A percentile compares a stretch with the other conserved stretches of the same genome.
These are phyloP conservation scores for Lucifuga dentata DNA, from an alignment of 2,113 vertebrate species.

Conservation along the genomic window DNA sequence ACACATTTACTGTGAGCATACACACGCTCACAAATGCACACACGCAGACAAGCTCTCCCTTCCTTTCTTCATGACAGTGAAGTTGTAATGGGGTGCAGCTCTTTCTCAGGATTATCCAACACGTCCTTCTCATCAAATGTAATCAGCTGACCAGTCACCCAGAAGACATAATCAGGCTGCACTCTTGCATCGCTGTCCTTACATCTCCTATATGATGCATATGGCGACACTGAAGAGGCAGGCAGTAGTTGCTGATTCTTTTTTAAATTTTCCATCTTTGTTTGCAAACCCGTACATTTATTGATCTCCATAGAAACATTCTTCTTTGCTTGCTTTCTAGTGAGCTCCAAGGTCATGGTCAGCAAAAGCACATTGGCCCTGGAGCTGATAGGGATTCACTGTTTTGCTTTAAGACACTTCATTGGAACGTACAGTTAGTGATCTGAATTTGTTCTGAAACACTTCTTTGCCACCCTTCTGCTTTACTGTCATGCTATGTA, in stretches of 20 bases:
- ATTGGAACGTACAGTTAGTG: no score
- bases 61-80: constrained; percentile 6
- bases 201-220: constrained; percentile 17
- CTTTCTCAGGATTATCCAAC: constrained; percentile 22
- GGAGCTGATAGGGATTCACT: no score
- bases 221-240: constrained; percentile 3
- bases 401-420: no score
- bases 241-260: neutral
- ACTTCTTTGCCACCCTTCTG: neutral
- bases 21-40: constrained; percentile 3
- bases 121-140: constrained; percentile 10
- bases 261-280: no score
- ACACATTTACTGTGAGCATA: constrained; percentile 13
- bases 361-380: no score
- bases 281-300: no score
- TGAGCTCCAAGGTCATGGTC: no score
- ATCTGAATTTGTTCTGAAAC: no score
- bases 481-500: neutral
- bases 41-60: neutral
- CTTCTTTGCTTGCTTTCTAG: no score
- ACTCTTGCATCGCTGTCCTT: constrained; percentile 1
- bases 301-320: no score
- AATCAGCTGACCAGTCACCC: constrained; percentile 33
- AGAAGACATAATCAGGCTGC: constrained; percentile 27
- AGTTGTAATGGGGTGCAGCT: constrained; percentile 19